A percentile compares a stretch with the other conserved stretches of the same genome.
phyloP scores from a whole-genome alignment of 2,113 vertebrate genomes.

The Aptenodytes patagonicus region DNA sequence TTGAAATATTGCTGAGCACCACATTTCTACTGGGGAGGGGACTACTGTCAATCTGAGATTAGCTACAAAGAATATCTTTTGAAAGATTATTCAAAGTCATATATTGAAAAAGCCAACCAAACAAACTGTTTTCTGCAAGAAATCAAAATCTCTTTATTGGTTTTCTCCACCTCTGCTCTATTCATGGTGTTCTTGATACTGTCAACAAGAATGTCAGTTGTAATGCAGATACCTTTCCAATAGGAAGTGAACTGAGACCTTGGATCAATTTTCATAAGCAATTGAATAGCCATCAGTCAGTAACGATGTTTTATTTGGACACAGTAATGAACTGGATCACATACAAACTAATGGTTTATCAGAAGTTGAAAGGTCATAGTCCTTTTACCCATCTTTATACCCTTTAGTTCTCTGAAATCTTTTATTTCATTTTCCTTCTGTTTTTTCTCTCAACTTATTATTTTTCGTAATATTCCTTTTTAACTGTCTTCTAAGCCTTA shows the following conservation, averaged over 20 bases:
- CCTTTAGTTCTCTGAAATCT: neutral
- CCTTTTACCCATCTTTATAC: neutral
- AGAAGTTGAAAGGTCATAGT: neutral
- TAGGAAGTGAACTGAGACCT: neutral
- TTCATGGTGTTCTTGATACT: neutral
- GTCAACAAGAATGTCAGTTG: neutral
- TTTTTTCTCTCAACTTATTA: fast-evolving
- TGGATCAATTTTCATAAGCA: neutral
- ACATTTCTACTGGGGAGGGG: neutral
- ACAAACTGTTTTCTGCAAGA: neutral
- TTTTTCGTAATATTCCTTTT: neutral
- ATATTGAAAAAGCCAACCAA: neutral
- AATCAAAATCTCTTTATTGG: neutral
- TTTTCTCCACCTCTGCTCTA: neutral
- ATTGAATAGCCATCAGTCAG: neutral
- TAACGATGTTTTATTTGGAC: neutral
- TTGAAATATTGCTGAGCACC: neutral
- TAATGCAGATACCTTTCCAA: neutral
- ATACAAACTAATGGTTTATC: neutral
- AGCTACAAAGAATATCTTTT: neutral
- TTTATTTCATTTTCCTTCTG: neutral
- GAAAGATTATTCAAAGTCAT: neutral
- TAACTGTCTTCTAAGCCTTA: neutral
- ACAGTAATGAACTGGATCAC: neutral
- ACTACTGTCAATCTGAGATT: neutral